Evolutionary conservation across 2,113 vertebrate species (phyloP), one percentile per base, ranked within the genome.

Genomic region (Smithornis capensis): DNA sequence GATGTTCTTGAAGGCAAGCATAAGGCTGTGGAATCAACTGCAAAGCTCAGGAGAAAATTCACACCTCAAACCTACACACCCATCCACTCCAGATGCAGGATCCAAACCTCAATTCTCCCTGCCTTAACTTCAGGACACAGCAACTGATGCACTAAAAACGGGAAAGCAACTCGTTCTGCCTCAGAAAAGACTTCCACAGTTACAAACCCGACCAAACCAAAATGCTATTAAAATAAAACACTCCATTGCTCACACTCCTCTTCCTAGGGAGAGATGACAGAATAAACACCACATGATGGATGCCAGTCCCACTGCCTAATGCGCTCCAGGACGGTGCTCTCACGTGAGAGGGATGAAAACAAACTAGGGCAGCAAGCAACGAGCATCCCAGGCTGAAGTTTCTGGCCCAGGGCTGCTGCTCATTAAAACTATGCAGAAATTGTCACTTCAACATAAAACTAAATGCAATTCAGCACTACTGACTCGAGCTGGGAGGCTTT

Each of bases 151-250:
- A 4, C 71, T 67, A 78, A 52, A 74, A 80, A 40, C 4, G 6
- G 1, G 37, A 65, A 45, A 52, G 12, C 55, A 74, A 35, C 27
- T 52, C 6, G 1, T 60, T 11, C 37, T 70, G 86, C 52, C 73
- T 90, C 83, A 10, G 68, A 69, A 80, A 59, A 77, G 21, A 45
- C 50, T 74, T 57, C 33, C 42, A 50, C 19, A 4, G 12, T 1
- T 65, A 64, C 59, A 86, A 70, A 93, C 22, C 14, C 62, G 35
- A 45, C 8, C 56, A 56, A 84, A 89, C 52, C 82, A 89, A 81
- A 92, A 56, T 1, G 37, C 89, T 57, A 87, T 97, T 95, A 95
- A 94, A 95, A 95, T 73, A 89, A 95, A 95, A 92, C 94, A 89
- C 77, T 77, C 89, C 91, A 73, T 23, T 91, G 87, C 95, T 94